Conservation (phyloP, 2,888 invertebrate genomes). For the Harmothoe impar region DNA sequence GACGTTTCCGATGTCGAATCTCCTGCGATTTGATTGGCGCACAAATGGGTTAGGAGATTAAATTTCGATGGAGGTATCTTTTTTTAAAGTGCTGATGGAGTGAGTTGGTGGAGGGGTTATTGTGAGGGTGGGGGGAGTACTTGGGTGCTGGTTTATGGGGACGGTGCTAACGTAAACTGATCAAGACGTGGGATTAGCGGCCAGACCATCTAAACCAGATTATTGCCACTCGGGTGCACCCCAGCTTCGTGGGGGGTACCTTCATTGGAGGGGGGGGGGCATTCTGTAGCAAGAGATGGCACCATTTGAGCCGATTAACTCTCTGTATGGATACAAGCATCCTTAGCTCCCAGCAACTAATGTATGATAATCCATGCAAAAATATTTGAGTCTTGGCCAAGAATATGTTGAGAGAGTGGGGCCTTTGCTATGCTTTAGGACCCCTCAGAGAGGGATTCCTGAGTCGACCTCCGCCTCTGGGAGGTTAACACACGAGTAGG, state of each 20-base stretch:
- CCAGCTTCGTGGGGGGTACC: not conserved
- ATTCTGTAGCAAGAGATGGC: too few species aligned
- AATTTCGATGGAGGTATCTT: not conserved
- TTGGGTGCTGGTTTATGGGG: not conserved
- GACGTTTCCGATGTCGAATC: not conserved
- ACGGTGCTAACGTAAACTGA: not conserved
- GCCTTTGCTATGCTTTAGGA: too few species aligned
- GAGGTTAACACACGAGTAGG: not conserved
- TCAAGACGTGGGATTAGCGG: constrained; percentile 4
- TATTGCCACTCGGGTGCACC: not conserved
- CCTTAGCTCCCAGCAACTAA: too few species aligned
- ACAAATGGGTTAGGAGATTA: constrained; percentile 7
- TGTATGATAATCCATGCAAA: too few species aligned
- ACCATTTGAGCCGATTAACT: too few species aligned
- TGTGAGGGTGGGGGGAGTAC: not conserved
- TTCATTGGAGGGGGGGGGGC: too few species aligned
- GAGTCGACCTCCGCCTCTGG: not conserved
- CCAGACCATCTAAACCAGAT: constrained; percentile 7
- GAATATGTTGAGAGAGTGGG: too few species aligned
- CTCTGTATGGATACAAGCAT: too few species aligned
- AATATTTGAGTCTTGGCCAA: too few species aligned
- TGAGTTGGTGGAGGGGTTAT: not conserved
- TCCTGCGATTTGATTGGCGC: not conserved
- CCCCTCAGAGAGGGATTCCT: too few species aligned
- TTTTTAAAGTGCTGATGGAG: not conserved